Base-by-base conservation (phyloP, 2,888 invertebrate species). In the Theretra japonica region DNA sequence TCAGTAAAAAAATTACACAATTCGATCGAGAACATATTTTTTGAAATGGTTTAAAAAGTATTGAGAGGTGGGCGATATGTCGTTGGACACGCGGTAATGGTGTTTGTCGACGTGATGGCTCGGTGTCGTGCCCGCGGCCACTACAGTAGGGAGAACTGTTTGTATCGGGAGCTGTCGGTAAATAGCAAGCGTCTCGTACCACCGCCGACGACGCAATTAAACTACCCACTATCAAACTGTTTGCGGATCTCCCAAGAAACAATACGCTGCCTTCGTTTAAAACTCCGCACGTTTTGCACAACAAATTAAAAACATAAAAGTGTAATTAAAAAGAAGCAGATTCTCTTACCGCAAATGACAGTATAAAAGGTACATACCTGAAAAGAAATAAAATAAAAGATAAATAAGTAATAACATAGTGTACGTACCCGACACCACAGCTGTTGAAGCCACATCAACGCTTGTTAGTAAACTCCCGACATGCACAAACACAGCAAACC, bases 291-390 rank as follows among this genome's bases (percentile, higher is more conserved):
- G 17, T 25, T 58, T 58, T 25, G 25, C 15, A 58, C 17, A 15
- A 19, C 15, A 19, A 4, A 19, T 59, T 17, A 28, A 28, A 28
- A 19, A 25, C 25, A 23, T 15, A 7, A 19, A 19, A 17, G 15
- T 21, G 3, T 25, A 58, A 41, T 41, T 15, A 65, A 23, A n/a
- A 48, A 62, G 62, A 21, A 65, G 15, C 21, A 23, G 23, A 53
- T n/a, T n/a, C 17, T 21, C 65, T 65, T 65, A 65, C 65, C 65
- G 65, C 23, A 25, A 21, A 19, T 25, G 41, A 41, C 11, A 41
- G 25, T 23, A 17, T 48, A 28, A 53, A 68, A 15, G 17, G 41
- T 73, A 75, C 76, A 57, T 76, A 76, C 76, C 76, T 75, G 75
- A 62, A 75, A 75, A 70, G 25, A 74, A 73, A 73, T 30, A 53